Evolutionary conservation across 1,140 invertebrate genomes (phyloP), one percentile per base, ranked within the genome.

Genomic region (Plectrocnemia conspersa): DNA sequence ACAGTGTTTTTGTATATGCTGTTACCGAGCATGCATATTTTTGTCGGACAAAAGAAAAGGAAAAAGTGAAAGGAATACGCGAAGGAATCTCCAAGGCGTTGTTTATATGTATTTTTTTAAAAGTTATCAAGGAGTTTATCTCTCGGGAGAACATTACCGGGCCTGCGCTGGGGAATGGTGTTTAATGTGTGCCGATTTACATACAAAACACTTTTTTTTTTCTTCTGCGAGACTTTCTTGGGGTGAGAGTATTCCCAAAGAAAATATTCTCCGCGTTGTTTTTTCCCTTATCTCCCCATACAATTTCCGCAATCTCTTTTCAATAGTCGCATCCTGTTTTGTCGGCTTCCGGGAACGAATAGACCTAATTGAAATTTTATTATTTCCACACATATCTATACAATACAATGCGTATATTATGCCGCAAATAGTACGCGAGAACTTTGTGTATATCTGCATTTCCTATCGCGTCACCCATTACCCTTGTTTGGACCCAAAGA

Each of bases 301-400:
- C 55, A 61, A 61, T 61, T 61, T 61, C 59, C 59, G 54, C 55
- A 61, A 61, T 61, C 59, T 61, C 52, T 58, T 58, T 61, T 61
- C 54, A 52, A 61, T 61, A 54, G 59, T 58, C 55, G 58, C 58
- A 61, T 61, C 59, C 59, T 57, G 59, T 58, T 61, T 40, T 48
- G 45, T 18, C 41, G 13, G 44, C 29, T 46, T 56, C 53, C 41
- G 19, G 47, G 52, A 52, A 41, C 21, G 40, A 55, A 42, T 13
- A n/a, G 38, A 47, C 27, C 32, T 61, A 61, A 61, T 61, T 61
- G 59, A 61, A 57, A 56, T 38, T 52, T 44, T 59, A 40, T 22
- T 44, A 33, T 33, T 6, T 19, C 19, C 36, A 2, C 36, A 16
- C 10, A 13, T 9, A 7, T 13, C 2, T 40, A 18, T 40, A 40